Percentiles rank a stretch among this genome's conserved stretches.
Conservation (phyloP, 2,888 invertebrate species). For the Neoscelio sp. region DNA sequence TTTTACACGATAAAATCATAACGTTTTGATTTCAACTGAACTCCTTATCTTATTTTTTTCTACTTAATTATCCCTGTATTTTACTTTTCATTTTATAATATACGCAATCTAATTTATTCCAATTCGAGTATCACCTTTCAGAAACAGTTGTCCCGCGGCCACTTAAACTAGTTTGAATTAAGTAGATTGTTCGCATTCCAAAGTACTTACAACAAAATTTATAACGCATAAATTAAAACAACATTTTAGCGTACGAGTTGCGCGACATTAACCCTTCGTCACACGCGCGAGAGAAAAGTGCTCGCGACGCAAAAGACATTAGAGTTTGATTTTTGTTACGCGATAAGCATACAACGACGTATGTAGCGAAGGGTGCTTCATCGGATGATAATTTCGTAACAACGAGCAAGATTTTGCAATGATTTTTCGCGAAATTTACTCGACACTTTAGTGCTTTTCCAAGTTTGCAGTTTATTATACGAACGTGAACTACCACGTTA, state of each 20-base stretch:
- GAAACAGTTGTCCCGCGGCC: constrained; percentile 22
- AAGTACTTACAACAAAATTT: constrained; percentile 1
- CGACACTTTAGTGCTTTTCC: no score
- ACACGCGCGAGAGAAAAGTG: no score
- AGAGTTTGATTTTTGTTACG: no score
- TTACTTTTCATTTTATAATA: constrained; percentile 2
- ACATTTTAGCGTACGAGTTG: constrained; percentile 8
- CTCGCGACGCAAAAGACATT: no score
- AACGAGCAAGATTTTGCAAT: not conserved
- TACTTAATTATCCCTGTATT: not conserved
- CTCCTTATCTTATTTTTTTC: constrained; percentile 21
- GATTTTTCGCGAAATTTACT: constrained; percentile 16
- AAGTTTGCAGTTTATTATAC: constrained; percentile 25
- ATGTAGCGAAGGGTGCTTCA: no score
- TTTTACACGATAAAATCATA: constrained; percentile 22
- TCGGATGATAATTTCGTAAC: constrained; percentile 16
- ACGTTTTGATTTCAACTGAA: constrained; percentile 24
- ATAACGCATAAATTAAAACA: constrained; percentile 10
- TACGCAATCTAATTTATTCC: constrained; percentile 23
- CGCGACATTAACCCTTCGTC: constrained; percentile 28
- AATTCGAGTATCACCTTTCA: constrained; percentile 19
- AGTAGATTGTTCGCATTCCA: constrained; percentile 2
- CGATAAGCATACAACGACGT: no score
- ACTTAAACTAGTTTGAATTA: constrained; percentile 33
- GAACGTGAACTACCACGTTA: constrained; percentile 34